These are phyloP conservation scores for Agrochola circellaris DNA, from an alignment of 2,888 invertebrate genomes.

Conservation along the genomic window DNA sequence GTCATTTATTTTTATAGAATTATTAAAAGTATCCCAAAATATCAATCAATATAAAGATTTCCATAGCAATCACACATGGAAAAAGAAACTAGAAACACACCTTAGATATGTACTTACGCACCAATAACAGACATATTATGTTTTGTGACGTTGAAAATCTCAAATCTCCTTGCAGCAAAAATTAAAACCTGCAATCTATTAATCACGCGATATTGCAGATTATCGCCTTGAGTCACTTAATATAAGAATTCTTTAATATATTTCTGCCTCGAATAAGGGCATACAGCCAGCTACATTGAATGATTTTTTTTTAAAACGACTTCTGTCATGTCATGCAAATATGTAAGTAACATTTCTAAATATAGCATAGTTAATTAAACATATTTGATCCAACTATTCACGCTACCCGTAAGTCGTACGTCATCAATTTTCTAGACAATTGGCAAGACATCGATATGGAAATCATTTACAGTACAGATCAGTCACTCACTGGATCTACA, in stretches of 20 bases:
- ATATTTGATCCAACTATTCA: conserved; percentile 10
- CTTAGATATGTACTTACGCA: background rate
- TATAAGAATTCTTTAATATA: conserved; percentile 6
- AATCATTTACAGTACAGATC: background rate
- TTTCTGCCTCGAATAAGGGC: conserved; percentile 1
- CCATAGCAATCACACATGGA: background rate
- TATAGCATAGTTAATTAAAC: background rate
- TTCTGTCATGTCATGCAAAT: conserved; percentile 6
- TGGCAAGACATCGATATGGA: background rate
- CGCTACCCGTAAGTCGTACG: background rate
- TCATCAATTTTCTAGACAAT: background rate
- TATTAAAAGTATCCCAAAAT: background rate
- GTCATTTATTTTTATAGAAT: background rate
- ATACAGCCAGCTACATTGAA: background rate
- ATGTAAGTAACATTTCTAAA: background rate
- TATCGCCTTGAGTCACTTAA: conserved; percentile 19
- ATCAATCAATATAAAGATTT: background rate
- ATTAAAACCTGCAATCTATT: conserved; percentile 34
- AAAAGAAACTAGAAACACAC: background rate
- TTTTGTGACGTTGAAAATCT: conserved; percentile 14
- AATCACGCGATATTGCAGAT: conserved; percentile 11
- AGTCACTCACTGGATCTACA: background rate
- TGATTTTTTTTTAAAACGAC: background rate
- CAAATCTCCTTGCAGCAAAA: background rate
- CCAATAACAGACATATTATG: background rate